Evolutionary conservation across 92 coral and sea anemone species (phyloP).

Genomic region (Diadumene lineata): DNA sequence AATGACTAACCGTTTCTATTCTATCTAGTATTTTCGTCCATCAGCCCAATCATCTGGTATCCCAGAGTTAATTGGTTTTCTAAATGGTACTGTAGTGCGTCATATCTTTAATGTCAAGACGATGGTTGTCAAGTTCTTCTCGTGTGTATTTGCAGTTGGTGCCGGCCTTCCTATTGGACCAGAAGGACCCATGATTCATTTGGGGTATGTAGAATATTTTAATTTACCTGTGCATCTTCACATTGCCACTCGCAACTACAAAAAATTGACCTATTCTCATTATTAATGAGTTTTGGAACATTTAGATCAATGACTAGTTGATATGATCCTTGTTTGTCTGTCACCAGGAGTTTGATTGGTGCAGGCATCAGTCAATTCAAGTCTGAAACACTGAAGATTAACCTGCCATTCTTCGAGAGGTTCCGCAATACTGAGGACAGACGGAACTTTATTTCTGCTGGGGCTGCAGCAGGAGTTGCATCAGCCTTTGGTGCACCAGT

Average conservation of each 20-base stretch:
- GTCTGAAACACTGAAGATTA: constrained; percentile 86
- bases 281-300: too few species aligned
- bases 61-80: constrained; percentile 92
- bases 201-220: constrained; percentile 64
- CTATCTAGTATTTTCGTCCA: constrained; percentile 78
- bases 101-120: constrained; percentile 92
- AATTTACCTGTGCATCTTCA: not conserved
- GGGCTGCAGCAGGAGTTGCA: constrained; percentile 99
- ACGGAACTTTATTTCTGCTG: constrained; percentile 98
- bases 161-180: constrained; percentile 98
- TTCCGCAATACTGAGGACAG: constrained; percentile 99
- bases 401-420: constrained; percentile 95
- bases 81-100: constrained; percentile 95
- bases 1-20: not conserved
- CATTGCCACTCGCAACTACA: not conserved
- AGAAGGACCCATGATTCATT: constrained; percentile 98
- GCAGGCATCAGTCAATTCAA: constrained; percentile 98
- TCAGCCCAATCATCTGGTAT: constrained; percentile 97
- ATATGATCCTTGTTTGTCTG: constrained; percentile 10
- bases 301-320: too few species aligned
- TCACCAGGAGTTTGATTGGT: constrained; percentile 97
- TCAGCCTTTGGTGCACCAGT: constrained; percentile 99
- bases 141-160: constrained; percentile 97
- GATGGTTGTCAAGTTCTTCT: constrained; percentile 94
- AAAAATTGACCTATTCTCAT: too few species aligned